Conservation (phyloP, 37 sponge, comb jelly and placozoan species). For the Hormiphora californensis region DNA sequence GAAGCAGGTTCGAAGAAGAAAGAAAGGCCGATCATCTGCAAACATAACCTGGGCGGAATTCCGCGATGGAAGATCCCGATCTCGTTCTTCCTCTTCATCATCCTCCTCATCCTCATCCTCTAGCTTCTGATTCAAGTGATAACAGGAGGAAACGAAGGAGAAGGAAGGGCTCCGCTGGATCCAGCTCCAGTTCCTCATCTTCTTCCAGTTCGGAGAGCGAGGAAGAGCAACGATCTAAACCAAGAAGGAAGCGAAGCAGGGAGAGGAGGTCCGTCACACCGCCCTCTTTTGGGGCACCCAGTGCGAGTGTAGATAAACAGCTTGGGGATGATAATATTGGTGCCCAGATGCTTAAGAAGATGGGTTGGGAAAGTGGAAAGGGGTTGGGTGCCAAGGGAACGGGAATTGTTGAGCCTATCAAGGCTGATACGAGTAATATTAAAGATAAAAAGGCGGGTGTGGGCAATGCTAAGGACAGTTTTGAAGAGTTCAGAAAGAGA, state of each 20-base stretch:
- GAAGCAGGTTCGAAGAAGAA: background rate
- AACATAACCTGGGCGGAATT: background rate
- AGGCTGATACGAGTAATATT: conserved; percentile 54
- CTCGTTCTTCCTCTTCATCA: background rate
- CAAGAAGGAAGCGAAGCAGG: background rate
- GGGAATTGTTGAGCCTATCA: conserved; percentile 56
- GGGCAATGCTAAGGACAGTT: conserved; percentile 59
- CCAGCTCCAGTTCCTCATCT: background rate
- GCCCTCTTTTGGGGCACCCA: background rate
- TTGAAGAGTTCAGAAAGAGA: conserved; percentile 74
- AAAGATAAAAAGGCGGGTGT: conserved; percentile 77
- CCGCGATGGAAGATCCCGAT: conserved; percentile 11
- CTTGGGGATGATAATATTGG: conserved; percentile 56
- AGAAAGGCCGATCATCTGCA: background rate
- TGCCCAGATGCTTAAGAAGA: conserved; percentile 54
- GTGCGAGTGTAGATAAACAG: conserved; percentile 11
- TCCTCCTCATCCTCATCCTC: background rate
- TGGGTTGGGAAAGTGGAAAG: conserved; percentile 58
- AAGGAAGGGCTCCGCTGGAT: background rate
- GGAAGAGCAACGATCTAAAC: no score
- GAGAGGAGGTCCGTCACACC: background rate
- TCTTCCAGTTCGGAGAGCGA: background rate
- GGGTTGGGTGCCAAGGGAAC: conserved; percentile 52
- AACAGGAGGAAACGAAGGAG: background rate
- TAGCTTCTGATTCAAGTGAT: background rate